These are phyloP conservation scores for Chymomyza amoena DNA, from an alignment of 2,888 invertebrate species.

Conservation along the genomic window DNA sequence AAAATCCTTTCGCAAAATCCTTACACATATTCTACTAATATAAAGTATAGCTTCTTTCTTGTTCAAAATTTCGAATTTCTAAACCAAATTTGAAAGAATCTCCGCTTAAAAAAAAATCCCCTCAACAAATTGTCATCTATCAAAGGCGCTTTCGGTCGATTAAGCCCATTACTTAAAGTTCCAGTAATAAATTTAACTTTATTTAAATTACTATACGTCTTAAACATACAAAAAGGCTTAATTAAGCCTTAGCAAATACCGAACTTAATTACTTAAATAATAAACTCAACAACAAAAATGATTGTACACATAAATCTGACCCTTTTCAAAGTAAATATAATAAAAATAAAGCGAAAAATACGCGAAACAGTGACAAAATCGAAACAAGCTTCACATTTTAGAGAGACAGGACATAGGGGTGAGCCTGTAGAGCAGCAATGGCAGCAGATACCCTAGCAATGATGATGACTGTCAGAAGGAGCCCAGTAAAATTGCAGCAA, in stretches of 20 bases:
- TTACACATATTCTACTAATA: no score
- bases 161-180: slow-evolving; percentile 15
- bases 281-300: slow-evolving; percentile 8
- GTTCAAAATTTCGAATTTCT: no score
- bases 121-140: neutral
- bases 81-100: no score
- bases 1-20: no score
- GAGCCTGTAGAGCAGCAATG: no score
- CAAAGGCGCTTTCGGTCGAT: neutral
- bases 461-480: neutral
- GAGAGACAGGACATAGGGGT: no score
- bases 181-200: slow-evolving; percentile 25
- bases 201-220: slow-evolving; percentile 5
- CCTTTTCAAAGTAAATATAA: slow-evolving; percentile 20
- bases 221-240: slow-evolving; percentile 18
- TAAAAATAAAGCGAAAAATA: slow-evolving; percentile 4
- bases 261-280: slow-evolving; percentile 50
- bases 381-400: neutral
- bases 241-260: slow-evolving; percentile 47
- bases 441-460: no score
- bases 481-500: slow-evolving; percentile 37
- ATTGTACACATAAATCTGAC: neutral
- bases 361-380: slow-evolving; percentile 1
- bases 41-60: no score
- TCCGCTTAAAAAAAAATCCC: no score